phyloP scores from a whole-genome alignment of 2,888 invertebrate species.

The Cephus pygmeus region DNA sequence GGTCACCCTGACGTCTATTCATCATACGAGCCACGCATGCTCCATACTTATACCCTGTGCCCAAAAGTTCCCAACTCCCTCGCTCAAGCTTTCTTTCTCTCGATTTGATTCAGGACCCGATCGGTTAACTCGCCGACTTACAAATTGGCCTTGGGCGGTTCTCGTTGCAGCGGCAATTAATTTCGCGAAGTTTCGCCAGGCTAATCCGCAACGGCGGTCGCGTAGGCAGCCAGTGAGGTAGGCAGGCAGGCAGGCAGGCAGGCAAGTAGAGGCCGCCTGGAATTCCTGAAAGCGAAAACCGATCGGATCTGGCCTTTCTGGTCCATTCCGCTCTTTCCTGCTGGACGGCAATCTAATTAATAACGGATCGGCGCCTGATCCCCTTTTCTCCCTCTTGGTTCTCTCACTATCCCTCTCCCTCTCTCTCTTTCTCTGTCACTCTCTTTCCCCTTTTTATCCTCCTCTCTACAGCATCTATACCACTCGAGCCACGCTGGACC shows the following conservation, averaged over 20 bases:
- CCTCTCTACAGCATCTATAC: constrained; percentile 12
- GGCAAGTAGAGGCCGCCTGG: constrained; percentile 26
- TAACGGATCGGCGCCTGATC: constrained; percentile 62
- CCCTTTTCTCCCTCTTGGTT: constrained; percentile 17
- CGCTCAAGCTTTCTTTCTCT: background rate
- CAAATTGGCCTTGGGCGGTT: constrained; percentile 21
- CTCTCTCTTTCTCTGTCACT: background rate
- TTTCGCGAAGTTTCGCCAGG: constrained; percentile 49
- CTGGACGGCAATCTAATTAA: constrained; percentile 59
- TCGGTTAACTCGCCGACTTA: background rate
- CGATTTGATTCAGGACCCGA: background rate
- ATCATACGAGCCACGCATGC: background rate
- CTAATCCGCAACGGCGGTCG: constrained; percentile 1
- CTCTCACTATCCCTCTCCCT: constrained; percentile 15
- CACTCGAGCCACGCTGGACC: constrained; percentile 4
- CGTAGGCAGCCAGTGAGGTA: background rate
- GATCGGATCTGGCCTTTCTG: constrained; percentile 44
- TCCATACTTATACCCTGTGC: background rate
- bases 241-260: background rate
- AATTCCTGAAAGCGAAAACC: constrained; percentile 55
- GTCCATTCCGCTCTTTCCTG: constrained; percentile 34
- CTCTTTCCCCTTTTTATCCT: constrained; percentile 3
- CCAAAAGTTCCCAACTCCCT: background rate
- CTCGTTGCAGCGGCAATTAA: constrained; percentile 52
- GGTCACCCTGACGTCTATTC: background rate